Conservation (phyloP, 35 echinoderm and acorn worm genomes). For the Ophioderma brevispina region DNA sequence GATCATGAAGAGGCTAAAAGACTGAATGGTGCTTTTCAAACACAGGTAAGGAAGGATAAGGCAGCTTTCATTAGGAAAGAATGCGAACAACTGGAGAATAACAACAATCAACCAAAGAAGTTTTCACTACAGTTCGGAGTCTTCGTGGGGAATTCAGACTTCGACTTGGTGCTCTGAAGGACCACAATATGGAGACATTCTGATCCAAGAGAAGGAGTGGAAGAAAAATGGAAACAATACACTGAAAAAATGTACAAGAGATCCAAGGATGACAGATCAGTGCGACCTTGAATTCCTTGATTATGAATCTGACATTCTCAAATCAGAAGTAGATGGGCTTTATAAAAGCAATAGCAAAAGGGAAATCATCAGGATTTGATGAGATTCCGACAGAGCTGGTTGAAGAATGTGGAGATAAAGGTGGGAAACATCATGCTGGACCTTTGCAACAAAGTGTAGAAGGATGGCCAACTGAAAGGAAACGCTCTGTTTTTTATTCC, state of each 20-base stretch:
- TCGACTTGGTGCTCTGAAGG: conserved; percentile 3
- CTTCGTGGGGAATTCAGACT: background rate
- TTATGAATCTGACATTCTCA: background rate
- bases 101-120: background rate
- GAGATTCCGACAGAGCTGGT: no score
- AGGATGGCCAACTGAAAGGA: no score
- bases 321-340: background rate
- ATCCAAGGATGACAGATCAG: background rate
- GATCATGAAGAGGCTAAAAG: background rate
- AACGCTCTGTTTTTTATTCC: no score
- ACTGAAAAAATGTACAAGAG: background rate
- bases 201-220: background rate
- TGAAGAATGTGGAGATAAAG: no score
- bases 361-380: no score
- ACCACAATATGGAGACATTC: background rate
- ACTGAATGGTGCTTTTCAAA: background rate
- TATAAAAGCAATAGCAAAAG: no score
- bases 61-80: background rate
- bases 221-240: background rate
- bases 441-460: no score
- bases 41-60: conserved; percentile 3
- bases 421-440: no score
- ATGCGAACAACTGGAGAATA: background rate
- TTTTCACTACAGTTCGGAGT: background rate
- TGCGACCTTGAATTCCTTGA: background rate